Evolutionary conservation across 2,797 vertebrate genomes (phyloP), one percentile per base, ranked within the genome.

Genomic region (Pantherophis vulpinus): DNA sequence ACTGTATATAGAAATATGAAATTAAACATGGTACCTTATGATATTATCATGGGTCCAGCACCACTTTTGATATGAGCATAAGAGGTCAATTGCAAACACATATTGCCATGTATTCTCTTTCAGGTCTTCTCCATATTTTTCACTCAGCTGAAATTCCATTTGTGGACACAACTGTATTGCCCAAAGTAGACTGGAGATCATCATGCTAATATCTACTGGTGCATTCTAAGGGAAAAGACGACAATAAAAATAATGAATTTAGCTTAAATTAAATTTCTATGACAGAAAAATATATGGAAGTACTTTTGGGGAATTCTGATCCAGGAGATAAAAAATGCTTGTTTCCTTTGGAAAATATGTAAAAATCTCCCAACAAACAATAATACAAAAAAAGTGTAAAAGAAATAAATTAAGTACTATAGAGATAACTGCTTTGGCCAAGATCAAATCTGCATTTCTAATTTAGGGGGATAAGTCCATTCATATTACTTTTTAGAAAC

Each of bases 51-150:
- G 98, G 10, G 98, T 99, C 99, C 99, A 99, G 56, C 98, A 96
- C 99, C 99, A 99, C 66, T 98, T 98, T 95, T 98, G 98, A 79
- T 98, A 98, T 93, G 97, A 96, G 95, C 99, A 99, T 37, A 99
- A 97, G 5, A 99, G 98, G 27, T 99, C 98, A 91, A 99, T 94
- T 5, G 99, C 98, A 94, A 98, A 98, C 90, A 99, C 92, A 16
- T 97, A 98, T 91, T 99, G 98, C 99, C 99, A 99, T 0, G 98
- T 97, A 91, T 95, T 93, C 16, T 98, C 95, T 91, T 97, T 98
- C 83, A 99, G 97, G 95, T 99, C 99, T 66, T 98, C 97, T 27
- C 99, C 99, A 0, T 98, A 98, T 3, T 96, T 98, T 61, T 97
- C 97, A 91, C 98, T 98, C 20, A 95, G 91, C 2, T 97, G 97